Evolutionary conservation across 2,888 invertebrate species (phyloP).

Genomic region (Cantharis lateralis): DNA sequence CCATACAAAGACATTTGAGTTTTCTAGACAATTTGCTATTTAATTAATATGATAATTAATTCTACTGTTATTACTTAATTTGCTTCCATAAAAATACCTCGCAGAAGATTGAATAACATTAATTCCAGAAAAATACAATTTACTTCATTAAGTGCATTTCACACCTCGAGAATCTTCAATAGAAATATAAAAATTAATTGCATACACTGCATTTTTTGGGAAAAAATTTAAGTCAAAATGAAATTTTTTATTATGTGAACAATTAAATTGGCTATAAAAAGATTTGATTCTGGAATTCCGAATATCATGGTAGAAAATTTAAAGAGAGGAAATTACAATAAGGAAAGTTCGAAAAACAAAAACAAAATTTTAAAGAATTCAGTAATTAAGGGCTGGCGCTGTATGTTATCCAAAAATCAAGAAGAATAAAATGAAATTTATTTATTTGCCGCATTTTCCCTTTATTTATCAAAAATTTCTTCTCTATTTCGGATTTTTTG

Average conservation of each 20-base stretch:
- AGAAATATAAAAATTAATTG: background rate
- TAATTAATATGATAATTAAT: background rate
- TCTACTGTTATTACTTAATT: background rate
- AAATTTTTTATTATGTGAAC: background rate
- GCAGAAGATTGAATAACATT: background rate
- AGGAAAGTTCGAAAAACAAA: no score
- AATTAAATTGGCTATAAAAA: background rate
- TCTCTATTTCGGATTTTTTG: no score
- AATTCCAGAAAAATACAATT: background rate
- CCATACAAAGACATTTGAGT: background rate
- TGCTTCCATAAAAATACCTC: background rate
- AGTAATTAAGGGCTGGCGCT: no score
- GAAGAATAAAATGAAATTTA: no score
- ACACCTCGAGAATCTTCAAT: background rate
- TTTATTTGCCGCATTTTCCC: no score
- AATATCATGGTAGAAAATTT: no score
- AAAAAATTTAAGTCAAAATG: background rate
- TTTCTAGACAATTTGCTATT: background rate
- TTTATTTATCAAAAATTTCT: no score
- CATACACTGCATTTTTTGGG: background rate
- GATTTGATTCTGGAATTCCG: no score
- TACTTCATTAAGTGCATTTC: background rate
- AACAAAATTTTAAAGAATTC: no score
- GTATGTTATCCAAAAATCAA: no score
- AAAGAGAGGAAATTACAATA: no score